phyloP scores from a whole-genome alignment of 1,140 invertebrate species.

The Oryzaephilus surinamensis region DNA sequence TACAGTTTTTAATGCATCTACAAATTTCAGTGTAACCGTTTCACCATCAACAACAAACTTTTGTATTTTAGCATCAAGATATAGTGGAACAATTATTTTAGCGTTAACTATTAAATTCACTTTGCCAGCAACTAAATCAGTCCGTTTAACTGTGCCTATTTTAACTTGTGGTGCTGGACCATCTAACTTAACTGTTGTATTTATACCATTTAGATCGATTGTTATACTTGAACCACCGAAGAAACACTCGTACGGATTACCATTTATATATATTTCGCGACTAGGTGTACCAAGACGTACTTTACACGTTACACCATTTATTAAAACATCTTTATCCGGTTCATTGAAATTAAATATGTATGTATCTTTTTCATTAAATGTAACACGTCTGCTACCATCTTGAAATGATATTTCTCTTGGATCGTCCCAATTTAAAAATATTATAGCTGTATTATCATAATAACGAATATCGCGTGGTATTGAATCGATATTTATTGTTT shows the following conservation, averaged over 20 bases:
- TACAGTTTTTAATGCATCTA: slow-evolving; percentile 61
- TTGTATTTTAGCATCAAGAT: slow-evolving; percentile 77
- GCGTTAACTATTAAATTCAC: slow-evolving; percentile 76
- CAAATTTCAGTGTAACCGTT: slow-evolving; percentile 67
- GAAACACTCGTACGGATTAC: slow-evolving; percentile 74
- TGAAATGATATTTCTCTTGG: slow-evolving; percentile 77
- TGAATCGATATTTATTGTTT: slow-evolving; percentile 77
- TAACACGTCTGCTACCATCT: slow-evolving; percentile 49
- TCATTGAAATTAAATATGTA: slow-evolving; percentile 59
- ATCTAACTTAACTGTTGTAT: slow-evolving; percentile 65
- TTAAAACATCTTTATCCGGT: slow-evolving; percentile 57
- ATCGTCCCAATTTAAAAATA: slow-evolving; percentile 74
- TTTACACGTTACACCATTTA: slow-evolving; percentile 59
- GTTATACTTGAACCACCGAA: slow-evolving; percentile 82
- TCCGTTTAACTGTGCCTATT: slow-evolving; percentile 57
- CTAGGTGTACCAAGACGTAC: slow-evolving; percentile 87
- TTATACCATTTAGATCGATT: slow-evolving; percentile 70
- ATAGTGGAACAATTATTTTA: slow-evolving; percentile 64
- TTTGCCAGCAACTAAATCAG: slow-evolving; percentile 69
- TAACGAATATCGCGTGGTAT: slow-evolving; percentile 72
- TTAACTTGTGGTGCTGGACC: slow-evolving; percentile 80
- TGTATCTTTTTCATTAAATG: slow-evolving; percentile 61
- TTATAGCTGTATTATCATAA: slow-evolving; percentile 73
- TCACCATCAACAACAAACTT: slow-evolving; percentile 65
- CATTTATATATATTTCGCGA: slow-evolving; percentile 82